Conservation (phyloP, 2,888 invertebrate species). For the Cephus pulcher region DNA sequence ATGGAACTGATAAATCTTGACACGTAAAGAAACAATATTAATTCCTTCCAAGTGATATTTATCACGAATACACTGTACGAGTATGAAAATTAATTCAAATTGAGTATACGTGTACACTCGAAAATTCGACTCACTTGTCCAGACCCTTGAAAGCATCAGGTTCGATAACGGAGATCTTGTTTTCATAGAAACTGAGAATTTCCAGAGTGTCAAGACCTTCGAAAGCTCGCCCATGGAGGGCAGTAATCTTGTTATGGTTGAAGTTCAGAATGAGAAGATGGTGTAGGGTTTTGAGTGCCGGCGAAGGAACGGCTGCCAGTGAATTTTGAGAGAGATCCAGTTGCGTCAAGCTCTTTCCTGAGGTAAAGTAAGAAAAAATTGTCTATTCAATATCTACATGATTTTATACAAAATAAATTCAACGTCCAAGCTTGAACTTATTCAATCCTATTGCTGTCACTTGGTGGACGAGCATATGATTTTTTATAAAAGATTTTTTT, state of each 20-base stretch:
- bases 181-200: slow-evolving; percentile 88
- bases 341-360: slow-evolving; percentile 88
- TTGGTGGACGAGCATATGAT: not conserved
- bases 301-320: slow-evolving; percentile 82
- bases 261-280: slow-evolving; percentile 88
- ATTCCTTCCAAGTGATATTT: not conserved
- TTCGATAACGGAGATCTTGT: slow-evolving; percentile 83
- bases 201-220: slow-evolving; percentile 88
- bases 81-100: slow-evolving; percentile 3
- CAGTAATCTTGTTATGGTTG: slow-evolving; percentile 87
- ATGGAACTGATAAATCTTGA: not conserved
- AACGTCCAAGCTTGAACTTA: not conserved
- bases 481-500: not conserved
- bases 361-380: not conserved
- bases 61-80: slow-evolving; percentile 2
- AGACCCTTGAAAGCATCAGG: slow-evolving; percentile 87
- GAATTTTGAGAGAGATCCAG: slow-evolving; percentile 90
- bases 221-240: slow-evolving; percentile 84
- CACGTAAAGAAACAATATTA: not conserved
- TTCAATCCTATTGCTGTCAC: not conserved
- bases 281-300: slow-evolving; percentile 83
- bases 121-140: slow-evolving; percentile 77
- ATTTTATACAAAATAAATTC: not conserved
- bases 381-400: not conserved
- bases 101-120: not conserved